Evolutionary conservation across 2,113 vertebrate species (phyloP).

Genomic region (pig (Sus scrofa)): DNA sequence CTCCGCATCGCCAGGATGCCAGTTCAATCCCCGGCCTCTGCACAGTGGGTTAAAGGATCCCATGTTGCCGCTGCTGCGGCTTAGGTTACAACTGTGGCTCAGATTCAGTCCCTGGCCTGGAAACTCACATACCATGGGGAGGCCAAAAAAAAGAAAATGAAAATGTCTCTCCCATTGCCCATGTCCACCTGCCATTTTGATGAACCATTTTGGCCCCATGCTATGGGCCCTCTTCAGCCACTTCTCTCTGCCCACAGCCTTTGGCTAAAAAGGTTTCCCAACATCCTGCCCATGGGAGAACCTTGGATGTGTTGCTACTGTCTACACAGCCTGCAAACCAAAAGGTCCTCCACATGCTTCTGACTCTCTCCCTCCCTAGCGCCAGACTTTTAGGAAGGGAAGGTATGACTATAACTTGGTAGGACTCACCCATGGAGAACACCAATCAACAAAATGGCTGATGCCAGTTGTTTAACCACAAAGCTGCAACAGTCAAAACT

Average conservation of each 20-base stretch:
- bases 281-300: neutral
- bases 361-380: neutral
- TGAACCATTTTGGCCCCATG: neutral
- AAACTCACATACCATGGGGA: too few species aligned
- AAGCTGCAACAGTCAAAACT: neutral
- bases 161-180: neutral
- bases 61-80: too few species aligned
- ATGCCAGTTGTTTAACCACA: neutral
- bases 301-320: neutral
- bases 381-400: neutral
- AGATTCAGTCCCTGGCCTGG: too few species aligned
- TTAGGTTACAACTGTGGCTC: too few species aligned
- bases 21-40: too few species aligned
- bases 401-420: neutral
- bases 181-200: neutral
- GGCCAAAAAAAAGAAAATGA: neutral
- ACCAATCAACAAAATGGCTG: neutral
- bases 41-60: too few species aligned
- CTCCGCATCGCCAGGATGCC: too few species aligned
- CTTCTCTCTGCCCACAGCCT: neutral
- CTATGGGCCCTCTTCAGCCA: neutral
- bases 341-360: too few species aligned
- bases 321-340: neutral
- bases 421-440: neutral
- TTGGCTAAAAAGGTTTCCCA: neutral